Evolutionary conservation across 2,113 vertebrate genomes (phyloP).

Genomic region (Galemys pyrenaicus): DNA sequence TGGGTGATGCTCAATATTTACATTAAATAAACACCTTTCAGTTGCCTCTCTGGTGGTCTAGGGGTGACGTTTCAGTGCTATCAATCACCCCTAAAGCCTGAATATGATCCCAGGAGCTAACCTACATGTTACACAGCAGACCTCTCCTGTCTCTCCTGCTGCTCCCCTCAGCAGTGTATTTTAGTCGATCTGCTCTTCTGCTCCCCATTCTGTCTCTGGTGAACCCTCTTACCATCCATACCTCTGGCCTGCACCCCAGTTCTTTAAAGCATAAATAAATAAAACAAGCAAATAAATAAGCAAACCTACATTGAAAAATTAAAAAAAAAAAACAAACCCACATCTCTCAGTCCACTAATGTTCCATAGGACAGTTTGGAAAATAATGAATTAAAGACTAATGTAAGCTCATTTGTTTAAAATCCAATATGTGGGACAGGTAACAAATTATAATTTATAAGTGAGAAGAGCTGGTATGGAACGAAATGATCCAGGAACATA

Average conservation of each 20-base stretch:
- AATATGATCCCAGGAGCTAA: too few relatives aligned
- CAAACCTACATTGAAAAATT: too few relatives aligned
- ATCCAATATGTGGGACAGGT: not conserved
- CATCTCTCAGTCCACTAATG: not conserved
- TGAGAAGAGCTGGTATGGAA: not conserved
- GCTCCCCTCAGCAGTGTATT: too few relatives aligned
- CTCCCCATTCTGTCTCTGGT: too few relatives aligned
- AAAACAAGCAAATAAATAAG: not conserved
- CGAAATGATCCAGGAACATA: not conserved
- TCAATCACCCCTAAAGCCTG: too few relatives aligned
- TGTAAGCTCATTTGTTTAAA: not conserved
- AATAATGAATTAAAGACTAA: not conserved
- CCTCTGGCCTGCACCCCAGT: too few relatives aligned
- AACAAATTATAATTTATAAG: not conserved
- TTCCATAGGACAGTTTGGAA: not conserved
- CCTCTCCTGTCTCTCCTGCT: too few relatives aligned
- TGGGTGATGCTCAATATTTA: not conserved
- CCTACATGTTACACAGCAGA: too few relatives aligned
- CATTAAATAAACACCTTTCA: not conserved
- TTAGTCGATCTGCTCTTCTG: too few relatives aligned
- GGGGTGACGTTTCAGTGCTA: too few relatives aligned
- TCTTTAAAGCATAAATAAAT: not conserved
- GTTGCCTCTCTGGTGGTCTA: not conserved
- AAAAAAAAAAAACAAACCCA: not conserved
- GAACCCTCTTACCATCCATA: too few relatives aligned